Base-by-base conservation (phyloP, 2,888 invertebrate species). In the Pristionchus mayeri region DNA sequence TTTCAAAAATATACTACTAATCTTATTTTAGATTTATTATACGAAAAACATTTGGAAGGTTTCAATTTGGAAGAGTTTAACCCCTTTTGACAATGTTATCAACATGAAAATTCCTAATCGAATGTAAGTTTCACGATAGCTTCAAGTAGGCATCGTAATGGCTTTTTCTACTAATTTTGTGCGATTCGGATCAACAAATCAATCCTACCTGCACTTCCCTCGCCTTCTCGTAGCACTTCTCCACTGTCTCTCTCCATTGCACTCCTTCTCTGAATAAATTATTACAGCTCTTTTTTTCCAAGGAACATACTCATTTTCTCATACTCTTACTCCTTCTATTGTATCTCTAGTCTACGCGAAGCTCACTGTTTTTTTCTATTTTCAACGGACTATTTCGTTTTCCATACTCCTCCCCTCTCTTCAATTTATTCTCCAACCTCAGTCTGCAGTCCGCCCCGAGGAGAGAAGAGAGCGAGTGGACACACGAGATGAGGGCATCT, bases 401-500 rank as follows among this genome's bases (percentile, higher is more conserved):
- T 9, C 44, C 44, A 13, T 6, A 44, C 27, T 21, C 7, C n/a
- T 24, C 57, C 7, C 21, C 18, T 21, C 7, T 57, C 18, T 57
- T 57, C 57, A 7, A 7, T 44, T 44, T 44, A 44, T 9, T 44
- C 13, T 44, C 34, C 34, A 13, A 63, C 63, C 75, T 75, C 75
- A 75, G 27, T 75, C 30, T 7, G 40, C 78, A 78, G 34, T 78
- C 30, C 21, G 78, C 27, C 0, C 50, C 52, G 27, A 78, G 40
- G n/a, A 78, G 50, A 6, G 40, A 34, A n/a, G 50, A 50, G n/a
- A 78, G 78, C 18, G 34, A 37, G 52, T 50, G 78, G 16, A 9
- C 48, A 50, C 78, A 78, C 21, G 48, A 48, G 78, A 52, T 52
- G 40, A 78, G 78, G 13, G 50, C 27, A 30, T 78, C 78, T 78